These are phyloP conservation scores for Desmodus rotundus DNA, from an alignment of 2,113 vertebrate species.

Conservation along the genomic window DNA sequence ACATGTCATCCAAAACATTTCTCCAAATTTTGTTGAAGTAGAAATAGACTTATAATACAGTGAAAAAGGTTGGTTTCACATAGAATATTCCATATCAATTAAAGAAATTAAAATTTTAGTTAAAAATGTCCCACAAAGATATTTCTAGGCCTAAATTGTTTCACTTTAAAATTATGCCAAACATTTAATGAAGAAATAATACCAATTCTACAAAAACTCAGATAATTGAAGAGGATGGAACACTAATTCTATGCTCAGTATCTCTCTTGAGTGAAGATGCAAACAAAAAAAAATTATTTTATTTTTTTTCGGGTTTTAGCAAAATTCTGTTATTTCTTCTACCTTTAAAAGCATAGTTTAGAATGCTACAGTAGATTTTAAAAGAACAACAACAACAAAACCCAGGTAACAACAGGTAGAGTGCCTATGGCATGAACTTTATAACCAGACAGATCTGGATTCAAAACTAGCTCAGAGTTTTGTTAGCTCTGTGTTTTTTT, in stretches of 20 bases:
- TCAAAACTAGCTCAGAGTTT: not conserved
- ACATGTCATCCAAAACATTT: not conserved
- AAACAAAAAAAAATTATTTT: too few relatives aligned
- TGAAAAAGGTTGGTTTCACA: not conserved
- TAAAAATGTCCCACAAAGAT: not conserved
- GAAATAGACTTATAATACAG: not conserved
- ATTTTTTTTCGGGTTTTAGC: slow-evolving; percentile 25
- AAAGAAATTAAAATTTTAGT: not conserved
- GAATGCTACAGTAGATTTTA: not conserved
- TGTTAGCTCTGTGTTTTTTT: not conserved
- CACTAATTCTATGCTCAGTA: not conserved
- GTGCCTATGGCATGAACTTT: not conserved
- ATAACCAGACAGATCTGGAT: not conserved
- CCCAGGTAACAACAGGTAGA: not conserved
- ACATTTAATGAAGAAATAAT: not conserved
- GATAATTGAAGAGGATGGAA: not conserved
- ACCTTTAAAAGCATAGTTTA: not conserved
- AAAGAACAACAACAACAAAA: not conserved
- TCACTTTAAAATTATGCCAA: not conserved
- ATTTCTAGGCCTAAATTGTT: not conserved
- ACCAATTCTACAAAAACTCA: not conserved
- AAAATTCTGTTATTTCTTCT: not conserved
- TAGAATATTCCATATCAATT: not conserved
- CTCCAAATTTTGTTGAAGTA: not conserved
- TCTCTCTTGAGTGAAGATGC: not conserved